Evolutionary conservation across 2,888 invertebrate genomes (phyloP), one percentile per base, ranked within the genome.

Genomic region (Megalurothrips usitatus): DNA sequence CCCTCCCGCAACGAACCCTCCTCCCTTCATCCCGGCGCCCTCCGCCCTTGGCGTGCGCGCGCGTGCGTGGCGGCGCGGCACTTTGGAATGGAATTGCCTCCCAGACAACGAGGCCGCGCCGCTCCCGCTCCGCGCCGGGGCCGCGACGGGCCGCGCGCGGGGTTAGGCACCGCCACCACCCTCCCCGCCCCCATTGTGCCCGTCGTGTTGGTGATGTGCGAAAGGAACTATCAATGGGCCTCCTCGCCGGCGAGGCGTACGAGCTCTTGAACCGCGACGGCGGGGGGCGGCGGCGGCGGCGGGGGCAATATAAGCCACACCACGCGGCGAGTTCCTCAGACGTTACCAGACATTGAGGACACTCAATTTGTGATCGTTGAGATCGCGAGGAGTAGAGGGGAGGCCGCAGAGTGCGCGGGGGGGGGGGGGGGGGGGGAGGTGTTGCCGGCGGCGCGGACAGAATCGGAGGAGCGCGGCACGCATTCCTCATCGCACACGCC

Each of bases 81-180:
- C 58, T 58, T 58, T 58, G n/a, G 19, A 58, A 58, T 58, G 58
- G 58, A 58, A 58, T 58, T 58, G 58, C 58, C 58, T n/a, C 58
- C 6, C 58, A 58, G 58, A 58, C 58, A n/a, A 58, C 58, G 58
- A n/a, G 19, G 14, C n/a, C 14, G 11, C 14, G 58, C 58, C 58
- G 52, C 17, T 52, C 14, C 52, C 52, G 52, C 52, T 1, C 52
- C 17, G 3, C 17, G 52, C 52, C 1, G 52, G 14, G 52, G n/a
- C 9, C 10, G 49, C 49, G 49, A 52, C 14, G 58, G 6, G 34
- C 34, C 34, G 34, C 34, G 34, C 34, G 34, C 34, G 34, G 34
- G 34, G 34, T 43, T 43, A 43, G 34, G 6, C 34, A 43, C 34
- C 34, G 6, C 34, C 34, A 2, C 6, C 34, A 43, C 3, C 34